A percentile compares a stretch with the other conserved stretches of the same genome.
Conservation (phyloP, 2,113 vertebrate genomes). For the Mesocricetus auratus region DNA sequence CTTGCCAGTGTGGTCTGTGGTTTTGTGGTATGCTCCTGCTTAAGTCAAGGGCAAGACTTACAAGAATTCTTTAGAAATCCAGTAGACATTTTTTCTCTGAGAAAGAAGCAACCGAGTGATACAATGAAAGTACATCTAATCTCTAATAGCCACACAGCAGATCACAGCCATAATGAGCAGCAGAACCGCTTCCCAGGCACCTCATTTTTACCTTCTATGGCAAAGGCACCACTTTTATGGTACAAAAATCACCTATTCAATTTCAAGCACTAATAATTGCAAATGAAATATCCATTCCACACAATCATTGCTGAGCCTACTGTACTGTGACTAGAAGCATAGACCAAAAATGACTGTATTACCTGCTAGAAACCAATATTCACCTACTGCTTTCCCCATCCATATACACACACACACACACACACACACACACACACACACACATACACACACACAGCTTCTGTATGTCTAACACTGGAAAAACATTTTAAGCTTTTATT, state of each 20-base stretch:
- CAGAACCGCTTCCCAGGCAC: conserved; percentile 7
- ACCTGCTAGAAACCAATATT: conserved; percentile 2
- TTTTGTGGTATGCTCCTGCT: conserved; percentile 56
- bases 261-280: conserved; percentile 44
- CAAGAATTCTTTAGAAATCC: conserved; percentile 67
- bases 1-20: conserved; percentile 62
- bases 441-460: neutral
- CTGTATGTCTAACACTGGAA: neutral
- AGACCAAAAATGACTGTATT: neutral
- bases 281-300: conserved; percentile 37
- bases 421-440: neutral
- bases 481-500: neutral
- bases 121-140: conserved; percentile 48
- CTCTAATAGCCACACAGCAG: conserved; percentile 16
- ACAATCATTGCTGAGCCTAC: neutral
- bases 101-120: conserved; percentile 39
- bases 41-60: conserved; percentile 59
- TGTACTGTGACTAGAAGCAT: neutral
- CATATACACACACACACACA: neutral
- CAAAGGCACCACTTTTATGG: conserved; percentile 10
- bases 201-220: conserved; percentile 40
- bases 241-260: conserved; percentile 57
- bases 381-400: neutral
- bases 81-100: conserved; percentile 58
- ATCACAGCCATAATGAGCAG: conserved; percentile 58